Percentiles rank a stretch among this genome's conserved stretches.
These are phyloP conservation scores for Tapirus indicus DNA, from an alignment of 2,797 vertebrate genomes.

Conservation along the genomic window DNA sequence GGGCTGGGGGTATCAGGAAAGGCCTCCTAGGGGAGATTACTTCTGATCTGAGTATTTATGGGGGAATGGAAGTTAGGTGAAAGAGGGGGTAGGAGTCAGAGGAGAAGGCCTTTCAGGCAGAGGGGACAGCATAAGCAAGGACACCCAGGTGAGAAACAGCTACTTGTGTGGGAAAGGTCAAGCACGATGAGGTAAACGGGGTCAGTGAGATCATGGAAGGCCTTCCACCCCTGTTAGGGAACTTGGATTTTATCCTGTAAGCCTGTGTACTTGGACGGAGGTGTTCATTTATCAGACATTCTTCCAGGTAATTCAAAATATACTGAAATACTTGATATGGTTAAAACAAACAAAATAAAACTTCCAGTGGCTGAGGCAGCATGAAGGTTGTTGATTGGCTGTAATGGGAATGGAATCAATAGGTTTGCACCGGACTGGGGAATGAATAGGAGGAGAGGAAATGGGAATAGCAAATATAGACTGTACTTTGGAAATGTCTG, in stretches of 20 bases:
- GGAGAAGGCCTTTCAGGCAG: background rate
- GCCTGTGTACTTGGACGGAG: background rate
- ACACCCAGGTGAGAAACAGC: background rate
- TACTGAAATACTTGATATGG: background rate
- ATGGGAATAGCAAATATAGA: background rate
- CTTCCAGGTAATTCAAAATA: background rate
- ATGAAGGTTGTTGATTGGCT: background rate
- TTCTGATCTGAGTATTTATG: background rate
- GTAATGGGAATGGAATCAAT: background rate
- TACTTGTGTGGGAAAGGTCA: background rate
- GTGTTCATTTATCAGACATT: background rate
- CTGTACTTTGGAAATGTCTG: background rate
- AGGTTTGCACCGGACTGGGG: background rate
- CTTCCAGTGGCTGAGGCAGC: background rate
- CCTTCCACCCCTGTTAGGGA: background rate
- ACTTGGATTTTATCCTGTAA: background rate
- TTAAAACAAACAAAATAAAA: background rate
- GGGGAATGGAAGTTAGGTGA: background rate
- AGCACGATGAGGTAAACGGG: accelerated
- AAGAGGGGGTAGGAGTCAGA: background rate
- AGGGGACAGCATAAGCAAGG: background rate
- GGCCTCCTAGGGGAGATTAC: background rate
- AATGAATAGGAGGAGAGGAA: background rate
- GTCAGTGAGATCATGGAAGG: background rate
- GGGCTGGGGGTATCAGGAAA: background rate